Base-by-base conservation (phyloP, 2,888 invertebrate genomes). In the Clivina fossor region DNA sequence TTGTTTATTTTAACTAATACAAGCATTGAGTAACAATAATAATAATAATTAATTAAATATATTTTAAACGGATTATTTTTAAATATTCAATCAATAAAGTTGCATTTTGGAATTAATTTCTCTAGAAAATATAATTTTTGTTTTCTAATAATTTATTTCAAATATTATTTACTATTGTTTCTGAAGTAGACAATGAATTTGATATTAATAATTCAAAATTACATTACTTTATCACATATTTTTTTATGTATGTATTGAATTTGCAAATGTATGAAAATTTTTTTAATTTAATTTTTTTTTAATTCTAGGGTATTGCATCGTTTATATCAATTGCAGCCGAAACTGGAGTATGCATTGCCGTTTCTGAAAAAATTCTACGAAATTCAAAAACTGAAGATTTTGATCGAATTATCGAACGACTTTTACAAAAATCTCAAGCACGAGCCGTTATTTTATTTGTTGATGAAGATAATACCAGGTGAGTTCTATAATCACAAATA, bases 371-470 rank as follows among this genome's bases (percentile, higher is more conserved):
- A 65, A 80, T 85, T 30, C 71, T 80, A 20, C 71, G 83, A 44
- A 79, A 81, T 60, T 75, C 81, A 1, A 75, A 74, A 60, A 70
- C 73, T 18, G 78, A 78, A 57, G 80, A 81, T 63, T 84, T 82
- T 63, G 80, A 81, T 62, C 72, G 76, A 32, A 80, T 85, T 49
- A 76, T 86, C 47, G 77, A 78, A 33, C 74, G 78, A 40, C 74
- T 86, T 4, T 69, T 73, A 30, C 69, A 74, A n/a, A 79, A 81
- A 61, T 75, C 78, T 44, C 80, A 80, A 63, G 85, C 85, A 28
- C 72, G 81, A 43, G 83, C 80, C 5, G 84, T 87, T 22, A 80
- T 86, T 16, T 78, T 86, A 71, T 87, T 86, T 68, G 85, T 85
- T 18, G 84, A 86, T 66, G 85, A 86, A 69, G 86, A 86, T 68